These are phyloP conservation scores for Pemphigus obesinymphae DNA, from an alignment of 1,140 invertebrate genomes.

Conservation along the genomic window DNA sequence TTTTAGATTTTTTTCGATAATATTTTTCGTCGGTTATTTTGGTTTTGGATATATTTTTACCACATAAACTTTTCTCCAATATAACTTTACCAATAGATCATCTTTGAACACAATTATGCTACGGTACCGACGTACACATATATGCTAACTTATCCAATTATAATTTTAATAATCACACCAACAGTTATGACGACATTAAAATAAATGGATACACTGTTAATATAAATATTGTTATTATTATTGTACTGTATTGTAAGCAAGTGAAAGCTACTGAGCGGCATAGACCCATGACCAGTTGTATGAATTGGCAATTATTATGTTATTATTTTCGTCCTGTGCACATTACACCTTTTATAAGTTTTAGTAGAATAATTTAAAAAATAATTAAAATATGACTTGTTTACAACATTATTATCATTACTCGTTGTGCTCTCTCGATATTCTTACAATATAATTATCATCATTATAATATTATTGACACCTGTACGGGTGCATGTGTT, in stretches of 20 bases:
- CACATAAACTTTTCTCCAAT: no score
- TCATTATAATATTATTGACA: neutral
- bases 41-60: no score
- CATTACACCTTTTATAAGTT: neutral
- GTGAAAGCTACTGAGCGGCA: neutral
- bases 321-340: neutral
- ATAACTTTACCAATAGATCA: no score
- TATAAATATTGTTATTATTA: neutral
- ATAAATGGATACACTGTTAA: neutral
- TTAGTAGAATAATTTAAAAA: neutral
- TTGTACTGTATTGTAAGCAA: neutral
- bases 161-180: neutral
- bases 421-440: neutral
- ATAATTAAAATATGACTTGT: neutral
- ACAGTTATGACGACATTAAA: neutral
- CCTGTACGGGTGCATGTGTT: no score
- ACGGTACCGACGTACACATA: no score
- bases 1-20: no score
- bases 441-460: neutral
- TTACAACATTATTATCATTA: neutral
- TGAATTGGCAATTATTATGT: constrained; percentile 19
- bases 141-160: neutral
- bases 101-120: no score
- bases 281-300: constrained; percentile 7
- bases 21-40: no score